Evolutionary conservation across 2,888 invertebrate genomes (phyloP).

Genomic region (Pachliopta kotzebuea): DNA sequence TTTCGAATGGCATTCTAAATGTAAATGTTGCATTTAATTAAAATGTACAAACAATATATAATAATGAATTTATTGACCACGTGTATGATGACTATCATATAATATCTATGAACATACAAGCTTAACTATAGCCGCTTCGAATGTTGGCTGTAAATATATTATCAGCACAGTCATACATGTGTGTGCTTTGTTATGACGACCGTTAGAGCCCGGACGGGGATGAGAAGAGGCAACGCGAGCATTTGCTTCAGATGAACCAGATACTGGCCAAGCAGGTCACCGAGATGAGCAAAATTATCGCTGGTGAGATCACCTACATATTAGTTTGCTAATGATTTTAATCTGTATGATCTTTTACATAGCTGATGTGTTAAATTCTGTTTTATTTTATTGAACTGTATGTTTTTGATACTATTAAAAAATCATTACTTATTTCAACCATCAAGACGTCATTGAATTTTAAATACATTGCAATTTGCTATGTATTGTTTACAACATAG

Average conservation of each 20-base stretch:
- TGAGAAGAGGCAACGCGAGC: constrained; percentile 93
- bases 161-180: constrained; percentile 54
- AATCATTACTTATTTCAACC: no score
- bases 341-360: neutral
- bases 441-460: no score
- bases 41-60: neutral
- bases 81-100: constrained; percentile 6
- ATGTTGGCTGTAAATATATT: constrained; percentile 73
- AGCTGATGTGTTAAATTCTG: constrained; percentile 19
- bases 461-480: no score
- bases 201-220: constrained; percentile 87
- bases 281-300: constrained; percentile 96
- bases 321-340: constrained; percentile 33
- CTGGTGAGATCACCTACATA: constrained; percentile 84
- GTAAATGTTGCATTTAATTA: neutral
- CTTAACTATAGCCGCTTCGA: constrained; percentile 63
- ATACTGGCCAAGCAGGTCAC: constrained; percentile 96
- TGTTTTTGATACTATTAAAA: no score
- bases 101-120: constrained; percentile 44
- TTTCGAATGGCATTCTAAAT: neutral
- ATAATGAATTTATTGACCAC: neutral
- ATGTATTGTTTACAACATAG: neutral
- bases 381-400: no score
- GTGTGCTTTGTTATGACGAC: constrained; percentile 55
- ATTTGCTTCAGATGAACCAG: constrained; percentile 94